Base-by-base conservation (phyloP, 2,888 invertebrate genomes). In the Baronia brevicornis region DNA sequence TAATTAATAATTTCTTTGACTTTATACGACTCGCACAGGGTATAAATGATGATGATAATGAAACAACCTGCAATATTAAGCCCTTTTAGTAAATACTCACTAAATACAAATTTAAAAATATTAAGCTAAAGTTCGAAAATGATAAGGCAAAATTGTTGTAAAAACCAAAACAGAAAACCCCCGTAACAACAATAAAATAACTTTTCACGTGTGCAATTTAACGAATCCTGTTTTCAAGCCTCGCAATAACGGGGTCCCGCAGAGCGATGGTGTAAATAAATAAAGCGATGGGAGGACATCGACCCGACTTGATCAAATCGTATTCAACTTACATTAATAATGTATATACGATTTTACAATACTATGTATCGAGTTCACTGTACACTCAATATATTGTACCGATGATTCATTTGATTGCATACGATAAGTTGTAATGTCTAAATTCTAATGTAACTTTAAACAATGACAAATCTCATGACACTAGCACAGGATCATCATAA, bases 291-390 rank as follows among this genome's bases (percentile, higher is more conserved):
- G 55, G 67, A 71, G 80, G 77, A 74, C 80, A 68, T 66, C 74
- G 80, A 80, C 80, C 80, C 68, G 68, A 51, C 57, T 66, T 67
- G 61, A 60, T 77, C 74, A 69, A 73, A 75, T 68, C 64, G 65
- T 70, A 72, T 65, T 70, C 64, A 67, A 65, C 64, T 69, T 64
- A 67, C 44, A 43, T 50, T 41, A 41, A 39, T 41, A 47, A 39
- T 32, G 36, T 36, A 41, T 40, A 63, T 68, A 69, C 67, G 69
- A 68, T 70, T 71, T 75, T 71, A 71, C 64, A 74, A 72, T 65
- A 63, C 64, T 62, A 61, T 63, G 55, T 55, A 60, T 55, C 52
- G 60, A 51, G 71, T 66, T 72, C 71, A 71, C 56, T 60, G 65
- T 57, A n/a, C n/a, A n/a, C n/a, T n/a, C n/a, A n/a, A n/a, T n/a